A percentile compares a stretch with the other conserved stretches of the same genome.
Evolutionary conservation across 2,797 vertebrate species (phyloP).

Genomic region (Malurus leucopterus): DNA sequence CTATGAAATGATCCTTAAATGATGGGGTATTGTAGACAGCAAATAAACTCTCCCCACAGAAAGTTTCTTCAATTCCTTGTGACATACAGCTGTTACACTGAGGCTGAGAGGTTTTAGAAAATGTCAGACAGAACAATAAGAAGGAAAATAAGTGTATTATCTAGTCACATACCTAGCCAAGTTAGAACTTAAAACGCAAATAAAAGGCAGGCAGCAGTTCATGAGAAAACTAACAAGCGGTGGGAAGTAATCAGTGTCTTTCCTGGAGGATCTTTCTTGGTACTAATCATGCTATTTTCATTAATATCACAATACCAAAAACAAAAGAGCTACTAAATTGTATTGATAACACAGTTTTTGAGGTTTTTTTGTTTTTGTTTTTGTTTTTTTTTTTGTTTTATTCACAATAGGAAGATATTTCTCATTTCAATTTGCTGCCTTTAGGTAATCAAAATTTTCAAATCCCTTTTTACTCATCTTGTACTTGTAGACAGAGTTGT

Average conservation of each 20-base stretch:
- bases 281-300: neutral
- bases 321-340: neutral
- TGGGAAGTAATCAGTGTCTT: neutral
- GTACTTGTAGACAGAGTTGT: neutral
- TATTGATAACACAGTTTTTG: neutral
- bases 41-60: neutral
- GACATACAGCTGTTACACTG: neutral
- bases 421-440: neutral
- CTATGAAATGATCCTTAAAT: neutral
- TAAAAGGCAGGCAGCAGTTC: neutral
- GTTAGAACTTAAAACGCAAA: neutral
- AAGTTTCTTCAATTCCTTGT: neutral
- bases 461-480: neutral
- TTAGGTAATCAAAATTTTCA: neutral
- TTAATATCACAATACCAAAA: neutral
- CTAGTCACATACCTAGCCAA: neutral
- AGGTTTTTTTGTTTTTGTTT: too few relatives aligned
- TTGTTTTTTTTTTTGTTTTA: neutral
- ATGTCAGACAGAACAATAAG: neutral
- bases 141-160: neutral
- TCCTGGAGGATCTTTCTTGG: neutral
- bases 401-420: neutral
- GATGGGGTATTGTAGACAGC: neutral
- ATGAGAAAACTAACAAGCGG: neutral
- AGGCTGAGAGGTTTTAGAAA: neutral